A percentile compares a stretch with the other conserved stretches of the same genome.
Evolutionary conservation across 2,113 vertebrate genomes (phyloP).

Genomic region (Ardeotis arabs): DNA sequence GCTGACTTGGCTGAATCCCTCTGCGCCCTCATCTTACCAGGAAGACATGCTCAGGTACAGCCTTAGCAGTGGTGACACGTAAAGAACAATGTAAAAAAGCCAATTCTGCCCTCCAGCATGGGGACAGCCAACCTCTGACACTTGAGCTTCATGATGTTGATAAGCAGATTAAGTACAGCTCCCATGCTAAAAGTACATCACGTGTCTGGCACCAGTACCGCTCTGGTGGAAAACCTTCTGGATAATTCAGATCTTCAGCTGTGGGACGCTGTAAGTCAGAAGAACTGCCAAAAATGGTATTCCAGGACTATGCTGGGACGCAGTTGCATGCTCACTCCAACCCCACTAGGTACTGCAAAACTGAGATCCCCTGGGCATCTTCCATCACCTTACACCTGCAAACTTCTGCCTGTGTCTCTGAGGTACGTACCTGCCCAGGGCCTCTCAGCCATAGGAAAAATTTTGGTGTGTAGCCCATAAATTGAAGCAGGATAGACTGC

Average conservation of each 20-base stretch:
- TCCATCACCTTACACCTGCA: neutral
- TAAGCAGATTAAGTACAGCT: neutral
- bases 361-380: neutral
- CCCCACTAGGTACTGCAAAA: neutral
- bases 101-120: neutral
- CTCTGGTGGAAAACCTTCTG: neutral
- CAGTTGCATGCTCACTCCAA: neutral
- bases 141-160: neutral
- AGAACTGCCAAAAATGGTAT: neutral
- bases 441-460: neutral
- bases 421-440: neutral
- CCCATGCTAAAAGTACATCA: neutral
- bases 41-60: neutral
- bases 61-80: neutral
- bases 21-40: neutral
- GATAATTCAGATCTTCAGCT: neutral
- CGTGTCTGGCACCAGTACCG: neutral
- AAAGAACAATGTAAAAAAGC: neutral
- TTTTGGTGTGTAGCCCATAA: neutral
- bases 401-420: neutral
- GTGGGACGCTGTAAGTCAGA: neutral
- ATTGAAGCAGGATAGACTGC: neutral
- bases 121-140: neutral
- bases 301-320: neutral
- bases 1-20: neutral